Base-by-base conservation (phyloP, 1,140 invertebrate species). In the Odontomachus brunneus region DNA sequence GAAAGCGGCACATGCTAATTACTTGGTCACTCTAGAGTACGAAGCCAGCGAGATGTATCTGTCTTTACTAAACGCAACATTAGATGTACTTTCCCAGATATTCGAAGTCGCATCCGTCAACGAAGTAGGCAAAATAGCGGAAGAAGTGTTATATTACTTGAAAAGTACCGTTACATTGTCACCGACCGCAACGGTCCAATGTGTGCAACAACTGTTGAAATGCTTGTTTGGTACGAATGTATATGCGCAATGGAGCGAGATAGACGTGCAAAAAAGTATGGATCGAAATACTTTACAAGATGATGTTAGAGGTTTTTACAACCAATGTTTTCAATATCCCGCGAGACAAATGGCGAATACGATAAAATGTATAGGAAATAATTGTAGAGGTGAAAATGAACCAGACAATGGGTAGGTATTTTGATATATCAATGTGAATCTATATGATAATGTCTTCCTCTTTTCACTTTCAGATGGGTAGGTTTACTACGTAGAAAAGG, bases 161-260 rank as follows among this genome's bases (percentile, higher is more conserved):
- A 96, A 96, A 88, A 95, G 95, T 3, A 96, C 97, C 0, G 96
- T 98, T 81, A 92, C 95, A 1, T 90, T 98, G 19, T 96, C 97
- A 63, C 95, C 97, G 0, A 96, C 96, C 3, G 92, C 94, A 0
- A 96, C 97, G 0, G 95, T 98, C 0, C 95, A 96, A 49, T 98
- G 97, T 92, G 96, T 98, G 0, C 96, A 97, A 38, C 97, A 98
- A 94, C 90, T 98, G 0, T 90, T 98, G 11, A 98, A 98, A 93
- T 97, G 97, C 87, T 92, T 98, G 1, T 98, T 98, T 94, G 96
- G 96, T 1, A 97, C 96, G 0, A 98, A 98, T 90, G 94, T 98
- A 84, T 94, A 95, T 14, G 95, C 95, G n/a, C 96, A 97, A 33
- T 96, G 96, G 93, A 94, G 86, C 2, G 95, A 95, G 75, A 93